Evolutionary conservation across 2,797 vertebrate species (phyloP).

Genomic region (Muscicapa comitata): DNA sequence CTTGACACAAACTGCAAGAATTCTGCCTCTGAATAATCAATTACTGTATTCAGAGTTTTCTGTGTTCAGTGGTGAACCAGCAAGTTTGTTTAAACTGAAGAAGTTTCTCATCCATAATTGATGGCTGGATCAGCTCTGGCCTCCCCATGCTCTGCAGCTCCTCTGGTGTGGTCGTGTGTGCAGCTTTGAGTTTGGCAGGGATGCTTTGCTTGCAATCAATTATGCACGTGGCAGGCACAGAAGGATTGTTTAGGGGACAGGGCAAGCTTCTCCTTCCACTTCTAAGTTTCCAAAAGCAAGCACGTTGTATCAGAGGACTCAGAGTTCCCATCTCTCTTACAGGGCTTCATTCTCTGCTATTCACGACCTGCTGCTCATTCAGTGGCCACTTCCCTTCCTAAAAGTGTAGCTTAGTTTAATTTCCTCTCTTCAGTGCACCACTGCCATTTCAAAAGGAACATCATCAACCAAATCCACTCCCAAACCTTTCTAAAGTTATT

Average conservation of each 20-base stretch:
- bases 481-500: neutral
- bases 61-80: neutral
- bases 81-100: conserved; percentile 32
- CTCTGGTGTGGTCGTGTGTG: neutral
- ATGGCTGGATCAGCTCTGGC: conserved; percentile 13
- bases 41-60: conserved; percentile 15
- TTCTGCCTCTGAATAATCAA: conserved; percentile 3
- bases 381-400: neutral
- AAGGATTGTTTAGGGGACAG: neutral
- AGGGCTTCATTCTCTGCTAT: neutral
- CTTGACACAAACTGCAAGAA: neutral
- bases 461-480: neutral
- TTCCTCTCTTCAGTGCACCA: neutral
- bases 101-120: conserved; percentile 39
- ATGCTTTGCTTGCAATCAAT: neutral
- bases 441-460: neutral
- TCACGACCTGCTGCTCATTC: neutral
- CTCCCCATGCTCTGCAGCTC: neutral
- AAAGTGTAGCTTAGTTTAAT: neutral
- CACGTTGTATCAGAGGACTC: neutral
- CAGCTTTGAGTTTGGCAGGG: neutral
- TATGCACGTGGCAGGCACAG: neutral
- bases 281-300: neutral
- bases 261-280: neutral
- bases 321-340: neutral